These are phyloP conservation scores for Hyalella azteca DNA, from an alignment of 2,888 invertebrate species.

Conservation along the genomic window DNA sequence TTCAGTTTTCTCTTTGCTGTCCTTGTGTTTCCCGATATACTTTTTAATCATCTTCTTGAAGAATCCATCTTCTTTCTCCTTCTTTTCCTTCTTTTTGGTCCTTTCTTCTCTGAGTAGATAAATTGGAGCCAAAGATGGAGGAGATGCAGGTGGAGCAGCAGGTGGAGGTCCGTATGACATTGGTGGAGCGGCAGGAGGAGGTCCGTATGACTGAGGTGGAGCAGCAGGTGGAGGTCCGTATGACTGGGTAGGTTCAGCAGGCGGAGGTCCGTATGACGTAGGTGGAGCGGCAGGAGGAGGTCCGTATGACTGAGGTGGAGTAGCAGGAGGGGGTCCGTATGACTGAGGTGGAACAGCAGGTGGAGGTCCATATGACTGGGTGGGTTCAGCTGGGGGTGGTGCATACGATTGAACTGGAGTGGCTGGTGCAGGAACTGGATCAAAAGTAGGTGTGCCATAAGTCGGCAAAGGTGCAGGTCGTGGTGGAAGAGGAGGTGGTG, in stretches of 20 bases:
- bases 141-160: slow-evolving; percentile 28
- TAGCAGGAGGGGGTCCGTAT: slow-evolving; percentile 3
- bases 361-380: slow-evolving; percentile 8
- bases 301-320: slow-evolving; percentile 34
- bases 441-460: slow-evolving; percentile 9
- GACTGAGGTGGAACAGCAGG: slow-evolving; percentile 59
- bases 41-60: slow-evolving; percentile 28
- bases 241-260: not conserved
- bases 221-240: slow-evolving; percentile 25
- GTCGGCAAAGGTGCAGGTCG: slow-evolving; percentile 60
- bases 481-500: slow-evolving; percentile 22
- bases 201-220: slow-evolving; percentile 59
- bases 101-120: slow-evolving; percentile 9
- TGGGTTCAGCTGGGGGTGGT: not conserved
- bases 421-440: slow-evolving; percentile 62
- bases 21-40: not conserved
- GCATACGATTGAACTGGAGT: slow-evolving; percentile 61
- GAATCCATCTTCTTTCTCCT: slow-evolving; percentile 24
- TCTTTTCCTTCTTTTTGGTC: slow-evolving; percentile 9
- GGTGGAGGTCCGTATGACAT: slow-evolving; percentile 41
- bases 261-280: slow-evolving; percentile 54
- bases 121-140: slow-evolving; percentile 40
- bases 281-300: slow-evolving; percentile 61
- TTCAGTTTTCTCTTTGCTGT: not conserved
- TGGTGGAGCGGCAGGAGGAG: slow-evolving; percentile 17